Base-by-base conservation (phyloP, 2,113 vertebrate genomes). In the Urocolius indicus region DNA sequence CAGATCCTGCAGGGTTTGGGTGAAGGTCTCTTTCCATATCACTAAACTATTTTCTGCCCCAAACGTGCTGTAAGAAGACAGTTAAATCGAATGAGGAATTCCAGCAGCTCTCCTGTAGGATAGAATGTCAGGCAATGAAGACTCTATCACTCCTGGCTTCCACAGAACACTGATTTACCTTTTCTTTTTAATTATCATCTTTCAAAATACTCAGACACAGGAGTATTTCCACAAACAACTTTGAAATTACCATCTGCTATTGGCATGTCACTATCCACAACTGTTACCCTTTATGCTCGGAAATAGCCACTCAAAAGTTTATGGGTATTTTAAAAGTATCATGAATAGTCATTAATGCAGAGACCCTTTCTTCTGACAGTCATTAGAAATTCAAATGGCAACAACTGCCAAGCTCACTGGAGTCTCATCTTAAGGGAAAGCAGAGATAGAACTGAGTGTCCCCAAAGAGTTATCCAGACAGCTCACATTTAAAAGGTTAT, bases 381-480 rank as follows among this genome's bases (percentile, higher is more conserved):
- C 58, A 95, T 90, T 93, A 92, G 84, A 96, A 96, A 93, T 95
- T 93, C 73, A 96, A 90, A 93, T 94, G 93, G 62, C 49, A 94
- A 43, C 54, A 86, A 77, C 85, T 85, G 61, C 69, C 79, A 94
- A 74, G 36, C 74, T 78, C 52, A 48, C 49, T 77, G 71, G 43
- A 95, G 82, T 29, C 65, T 95, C 51, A 57, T 74, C 84, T 79
- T 76, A 65, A 91, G 66, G 51, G 80, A 80, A 82, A 71, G 51
- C 52, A 41, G 54, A 93, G 54, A 58, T 0, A 87, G 66, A 92
- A 79, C 61, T 59, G n/a, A 54, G 55, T 71, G 67, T 91, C 86
- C 84, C 86, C 38, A 48, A 76, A 57, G 84, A 93, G 18, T 85
- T 92, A 79, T 26, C 51, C 51, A 62, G 75, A 87, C 76, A 94